Conservation (phyloP, 2,888 invertebrate genomes). For the Chaitophorus viminalis region DNA sequence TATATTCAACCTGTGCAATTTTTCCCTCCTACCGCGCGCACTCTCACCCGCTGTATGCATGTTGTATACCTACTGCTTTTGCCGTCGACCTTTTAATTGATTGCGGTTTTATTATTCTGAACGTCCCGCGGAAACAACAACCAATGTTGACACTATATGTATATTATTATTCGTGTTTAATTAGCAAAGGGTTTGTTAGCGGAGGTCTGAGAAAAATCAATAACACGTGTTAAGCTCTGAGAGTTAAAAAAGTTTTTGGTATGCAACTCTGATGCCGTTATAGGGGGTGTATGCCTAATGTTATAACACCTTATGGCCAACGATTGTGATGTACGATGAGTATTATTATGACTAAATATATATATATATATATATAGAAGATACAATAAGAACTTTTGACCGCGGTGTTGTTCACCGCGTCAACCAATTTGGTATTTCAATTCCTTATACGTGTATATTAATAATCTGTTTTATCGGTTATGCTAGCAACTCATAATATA, state of each 20-base stretch:
- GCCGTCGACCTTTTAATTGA: background rate
- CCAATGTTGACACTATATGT: slow-evolving; percentile 1
- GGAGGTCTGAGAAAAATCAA: slow-evolving; percentile 39
- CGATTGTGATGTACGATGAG: no score
- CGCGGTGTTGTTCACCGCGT: no score
- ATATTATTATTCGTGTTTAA: background rate
- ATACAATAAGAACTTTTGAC: no score
- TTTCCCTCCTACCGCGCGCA: no score
- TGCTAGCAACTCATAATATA: no score
- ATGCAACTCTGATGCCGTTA: slow-evolving; percentile 8
- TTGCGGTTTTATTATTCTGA: slow-evolving; percentile 10
- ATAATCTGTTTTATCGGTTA: no score
- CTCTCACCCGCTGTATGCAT: background rate
- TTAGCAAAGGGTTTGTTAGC: slow-evolving; percentile 14
- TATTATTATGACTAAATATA: no score
- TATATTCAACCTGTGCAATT: background rate
- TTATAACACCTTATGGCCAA: no score
- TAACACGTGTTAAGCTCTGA: background rate
- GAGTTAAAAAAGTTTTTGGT: background rate
- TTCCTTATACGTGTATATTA: no score
- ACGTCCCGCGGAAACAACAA: background rate
- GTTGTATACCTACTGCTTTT: background rate
- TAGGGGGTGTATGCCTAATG: no score
- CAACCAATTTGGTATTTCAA: no score
- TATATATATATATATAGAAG: no score